Evolutionary conservation across 2,888 invertebrate genomes (phyloP), one percentile per base, ranked within the genome.

Genomic region (Ceraclea dissimilis): DNA sequence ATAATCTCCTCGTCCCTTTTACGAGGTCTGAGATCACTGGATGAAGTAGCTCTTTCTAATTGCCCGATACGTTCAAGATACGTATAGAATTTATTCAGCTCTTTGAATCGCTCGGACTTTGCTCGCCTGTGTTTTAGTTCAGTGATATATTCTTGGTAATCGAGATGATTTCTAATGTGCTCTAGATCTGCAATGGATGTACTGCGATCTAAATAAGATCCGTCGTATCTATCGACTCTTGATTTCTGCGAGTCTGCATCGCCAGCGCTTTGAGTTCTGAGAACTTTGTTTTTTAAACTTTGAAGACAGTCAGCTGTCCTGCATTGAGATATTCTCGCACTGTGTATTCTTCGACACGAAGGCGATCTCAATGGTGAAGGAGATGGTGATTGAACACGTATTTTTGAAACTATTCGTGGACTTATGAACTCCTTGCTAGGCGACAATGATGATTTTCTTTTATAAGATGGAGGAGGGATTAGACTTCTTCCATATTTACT

Each of bases 1-100:
- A 92, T 84, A 10, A 90, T 85, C 68, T 90, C 90, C 64, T 88
- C 86, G 66, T 88, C 86, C 69, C 79, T 84, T 63, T 82, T 79
- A 64, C 90, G 78, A 1, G 88, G 88, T 51, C 85, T 80, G 50
- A 89, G 74, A 65, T 87, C 85, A 47, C 78, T 77, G 0, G 78
- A 79, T 0, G 87, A 88, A 4, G 90, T 87, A 1, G 85, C 83
- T 63, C 82, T 82, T 71, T 93, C 93, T 56, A 93, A 70, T 65
- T 91, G 84, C 0, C 87, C 88, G 50, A 94, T 85, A 64, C 92
- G 81, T 71, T 93, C 93, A 59, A 95, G 76, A 63, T 88, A 90
- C 31, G 84, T 79, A 68, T 93, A 95, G 69, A 94, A 91, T 55
- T 86, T 83, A 67, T 90, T 89, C 1, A 95, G 75, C 64, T 93